Base-by-base conservation (phyloP, 2,888 invertebrate genomes). In the Agrilus biguttatus region DNA sequence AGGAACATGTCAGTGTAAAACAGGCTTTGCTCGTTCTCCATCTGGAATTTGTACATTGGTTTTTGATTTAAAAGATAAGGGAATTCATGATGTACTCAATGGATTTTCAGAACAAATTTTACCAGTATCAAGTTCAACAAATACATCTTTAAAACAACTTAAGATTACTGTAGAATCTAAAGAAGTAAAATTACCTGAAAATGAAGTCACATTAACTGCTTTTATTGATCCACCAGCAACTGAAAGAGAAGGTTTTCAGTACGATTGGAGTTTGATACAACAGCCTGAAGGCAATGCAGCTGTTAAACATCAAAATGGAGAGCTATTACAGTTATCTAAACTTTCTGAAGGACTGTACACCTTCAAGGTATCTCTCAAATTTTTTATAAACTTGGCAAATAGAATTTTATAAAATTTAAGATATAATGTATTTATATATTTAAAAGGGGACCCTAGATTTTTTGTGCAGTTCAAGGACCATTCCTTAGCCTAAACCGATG, bases 321-420 rank as follows among this genome's bases (percentile, higher is more conserved):
- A 82, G 17, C 83, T 83, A 41, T 78, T 93, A 13, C 84, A 84
- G 46, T 70, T 93, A 14, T 84, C 83, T 12, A 83, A 89, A 57
- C 73, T 93, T 8, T 82, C 83, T 0, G 84, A 87, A 61, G 95
- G 95, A 1, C 69, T 87, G 43, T 95, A 93, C 63, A 79, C 80
- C 8, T 92, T 95, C 61, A 88, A 88, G 65, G 80, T 81, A 53
- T 51, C 14, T 39, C n/a, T 17, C 41, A 3, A 42, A 43, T 45
- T 38, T 39, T n/a, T n/a, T n/a, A n/a, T n/a, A n/a, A n/a, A n/a
- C n/a, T n/a, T n/a, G n/a, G n/a, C n/a, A n/a, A n/a, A n/a, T n/a
- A n/a, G n/a, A n/a, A n/a, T n/a, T n/a, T n/a, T n/a, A n/a, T n/a
- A n/a, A n/a, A n/a, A n/a, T n/a, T n/a, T n/a, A n/a, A n/a, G n/a